Conservation (phyloP, 92 coral and sea anemone species). For the Zoanthus sansibaricus region DNA sequence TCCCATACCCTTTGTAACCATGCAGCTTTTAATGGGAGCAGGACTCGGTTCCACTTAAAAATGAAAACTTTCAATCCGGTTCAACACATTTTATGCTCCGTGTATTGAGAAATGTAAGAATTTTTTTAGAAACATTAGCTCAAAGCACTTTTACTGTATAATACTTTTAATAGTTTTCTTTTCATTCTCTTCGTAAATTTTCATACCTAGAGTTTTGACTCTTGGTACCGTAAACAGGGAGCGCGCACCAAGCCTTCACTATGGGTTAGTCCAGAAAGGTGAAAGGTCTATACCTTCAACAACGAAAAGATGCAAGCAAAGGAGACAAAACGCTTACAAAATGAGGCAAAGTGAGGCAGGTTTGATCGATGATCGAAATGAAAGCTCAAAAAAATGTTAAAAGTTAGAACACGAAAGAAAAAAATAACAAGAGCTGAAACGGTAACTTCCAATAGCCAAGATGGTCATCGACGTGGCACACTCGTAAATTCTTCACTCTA, state of each 20-base stretch:
- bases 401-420: background rate
- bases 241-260: too few relatives aligned
- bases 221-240: too few relatives aligned
- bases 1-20: background rate
- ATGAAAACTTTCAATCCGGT: background rate
- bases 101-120: background rate
- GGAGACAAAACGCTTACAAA: background rate
- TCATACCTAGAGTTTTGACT: too few relatives aligned
- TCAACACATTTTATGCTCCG: background rate
- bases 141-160: too few relatives aligned
- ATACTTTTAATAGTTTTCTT: too few relatives aligned
- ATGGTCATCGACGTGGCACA: background rate
- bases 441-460: background rate
- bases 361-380: background rate
- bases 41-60: background rate
- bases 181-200: too few relatives aligned
- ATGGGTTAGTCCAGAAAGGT: too few relatives aligned
- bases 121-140: too few relatives aligned
- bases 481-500: background rate
- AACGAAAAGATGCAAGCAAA: background rate
- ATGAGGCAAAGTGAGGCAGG: background rate
- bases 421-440: background rate
- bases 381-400: background rate
- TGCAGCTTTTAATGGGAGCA: background rate
- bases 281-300: background rate